Conservation (phyloP, 1,140 invertebrate genomes). For the Ostrea edulis region DNA sequence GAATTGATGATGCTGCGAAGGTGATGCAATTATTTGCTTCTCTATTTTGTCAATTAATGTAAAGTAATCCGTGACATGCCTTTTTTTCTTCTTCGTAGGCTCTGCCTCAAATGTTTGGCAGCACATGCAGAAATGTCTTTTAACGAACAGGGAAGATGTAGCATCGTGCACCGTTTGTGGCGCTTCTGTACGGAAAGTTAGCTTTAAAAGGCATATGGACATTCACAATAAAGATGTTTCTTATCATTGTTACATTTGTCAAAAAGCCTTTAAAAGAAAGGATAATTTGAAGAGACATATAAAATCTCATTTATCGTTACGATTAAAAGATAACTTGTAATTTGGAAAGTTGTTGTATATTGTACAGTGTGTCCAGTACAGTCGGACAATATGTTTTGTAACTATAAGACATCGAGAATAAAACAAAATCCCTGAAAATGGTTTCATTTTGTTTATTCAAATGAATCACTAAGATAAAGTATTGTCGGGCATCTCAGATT, state of each 20-base stretch:
- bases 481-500: neutral
- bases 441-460: neutral
- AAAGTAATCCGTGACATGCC: neutral
- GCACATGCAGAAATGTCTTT: conserved; percentile 16
- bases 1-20: too few relatives aligned
- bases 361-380: neutral
- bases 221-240: conserved; percentile 6
- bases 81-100: conserved; percentile 21
- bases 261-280: conserved; percentile 9
- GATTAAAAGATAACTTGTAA: neutral
- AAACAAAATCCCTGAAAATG: neutral
- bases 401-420: neutral
- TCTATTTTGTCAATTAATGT: neutral
- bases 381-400: neutral
- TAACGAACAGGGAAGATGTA: conserved; percentile 18
- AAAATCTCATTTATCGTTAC: neutral
- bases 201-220: conserved; percentile 10
- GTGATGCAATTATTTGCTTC: too few relatives aligned
- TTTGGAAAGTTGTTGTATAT: neutral
- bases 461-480: neutral
- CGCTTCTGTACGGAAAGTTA: conserved; percentile 5
- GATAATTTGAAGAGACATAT: conserved; percentile 17
- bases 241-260: neutral
- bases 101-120: conserved; percentile 12
- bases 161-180: conserved; percentile 2